Evolutionary conservation across 2,113 vertebrate genomes (phyloP).

Genomic region (Morone saxatilis): DNA sequence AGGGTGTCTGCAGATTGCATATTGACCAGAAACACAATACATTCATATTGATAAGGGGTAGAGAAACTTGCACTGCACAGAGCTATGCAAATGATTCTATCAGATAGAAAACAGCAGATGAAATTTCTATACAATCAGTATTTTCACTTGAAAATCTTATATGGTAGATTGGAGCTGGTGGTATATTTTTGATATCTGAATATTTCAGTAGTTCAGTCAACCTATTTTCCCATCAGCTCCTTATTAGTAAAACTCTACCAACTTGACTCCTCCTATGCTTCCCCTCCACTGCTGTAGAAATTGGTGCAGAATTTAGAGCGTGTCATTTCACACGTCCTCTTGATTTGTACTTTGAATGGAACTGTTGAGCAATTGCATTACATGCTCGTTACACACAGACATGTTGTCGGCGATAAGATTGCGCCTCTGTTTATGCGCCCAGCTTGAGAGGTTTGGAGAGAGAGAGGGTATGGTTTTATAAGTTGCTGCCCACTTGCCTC

Average conservation of each 20-base stretch:
- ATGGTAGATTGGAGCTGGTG: not conserved
- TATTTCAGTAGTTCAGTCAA: constrained; percentile 1
- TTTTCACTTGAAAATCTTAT: not conserved
- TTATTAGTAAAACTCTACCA: constrained; percentile 16
- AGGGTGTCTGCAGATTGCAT: constrained; percentile 22
- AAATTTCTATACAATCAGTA: not conserved
- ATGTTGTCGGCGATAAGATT: constrained; percentile 33
- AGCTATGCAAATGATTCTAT: not conserved
- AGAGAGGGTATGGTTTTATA: constrained; percentile 24
- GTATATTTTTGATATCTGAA: not conserved
- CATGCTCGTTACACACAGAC: constrained; percentile 59
- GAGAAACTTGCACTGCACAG: not conserved
- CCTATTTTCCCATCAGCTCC: constrained; percentile 11
- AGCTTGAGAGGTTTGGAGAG: constrained; percentile 40
- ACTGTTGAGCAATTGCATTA: constrained; percentile 59
- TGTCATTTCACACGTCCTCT: constrained; percentile 68
- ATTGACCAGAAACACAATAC: not conserved
- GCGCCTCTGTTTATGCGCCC: not conserved
- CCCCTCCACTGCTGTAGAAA: constrained; percentile 22
- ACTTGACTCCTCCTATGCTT: constrained; percentile 31
- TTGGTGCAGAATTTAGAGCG: constrained; percentile 62
- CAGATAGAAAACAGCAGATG: not conserved
- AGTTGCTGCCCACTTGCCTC: constrained; percentile 36
- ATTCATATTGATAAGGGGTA: not conserved
- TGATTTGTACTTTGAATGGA: constrained; percentile 49